These are phyloP conservation scores for Papilio xuthus DNA, from an alignment of 1,140 invertebrate genomes.

Conservation along the genomic window DNA sequence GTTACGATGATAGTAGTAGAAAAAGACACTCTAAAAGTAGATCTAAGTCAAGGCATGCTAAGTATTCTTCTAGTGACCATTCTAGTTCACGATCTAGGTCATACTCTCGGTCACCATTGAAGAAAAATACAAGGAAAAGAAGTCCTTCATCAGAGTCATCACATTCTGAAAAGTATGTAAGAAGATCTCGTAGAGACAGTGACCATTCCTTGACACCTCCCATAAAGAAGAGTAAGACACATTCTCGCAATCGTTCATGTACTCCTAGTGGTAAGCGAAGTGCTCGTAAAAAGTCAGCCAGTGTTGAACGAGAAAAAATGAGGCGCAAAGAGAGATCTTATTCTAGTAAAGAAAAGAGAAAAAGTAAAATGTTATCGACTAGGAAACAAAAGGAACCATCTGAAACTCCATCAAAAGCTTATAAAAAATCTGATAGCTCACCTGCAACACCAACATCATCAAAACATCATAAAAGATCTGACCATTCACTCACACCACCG, in stretches of 20 bases:
- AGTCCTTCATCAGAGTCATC: slow-evolving; percentile 59
- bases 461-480: slow-evolving; percentile 50
- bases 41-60: slow-evolving; percentile 50
- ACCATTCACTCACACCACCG: slow-evolving; percentile 49
- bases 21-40: slow-evolving; percentile 57
- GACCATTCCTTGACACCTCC: slow-evolving; percentile 61
- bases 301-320: slow-evolving; percentile 40
- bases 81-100: slow-evolving; percentile 63
- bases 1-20: slow-evolving; percentile 56
- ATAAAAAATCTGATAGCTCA: slow-evolving; percentile 56
- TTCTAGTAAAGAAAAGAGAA: slow-evolving; percentile 54
- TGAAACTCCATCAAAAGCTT: slow-evolving; percentile 48
- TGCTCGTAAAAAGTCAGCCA: slow-evolving; percentile 23
- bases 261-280: slow-evolving; percentile 51
- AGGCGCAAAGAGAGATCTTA: slow-evolving; percentile 48
- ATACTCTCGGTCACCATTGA: slow-evolving; percentile 58
- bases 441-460: slow-evolving; percentile 60
- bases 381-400: slow-evolving; percentile 49
- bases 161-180: slow-evolving; percentile 61
- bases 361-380: slow-evolving; percentile 51
- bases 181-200: slow-evolving; percentile 47
- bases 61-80: slow-evolving; percentile 51
- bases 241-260: slow-evolving; percentile 47
- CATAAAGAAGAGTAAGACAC: slow-evolving; percentile 54
- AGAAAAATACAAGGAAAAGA: slow-evolving; percentile 55